A percentile compares a stretch with the other conserved stretches of the same genome.
phyloP scores from a whole-genome alignment of 1,140 invertebrate genomes.

The Mycetomoellerius zeteki region DNA sequence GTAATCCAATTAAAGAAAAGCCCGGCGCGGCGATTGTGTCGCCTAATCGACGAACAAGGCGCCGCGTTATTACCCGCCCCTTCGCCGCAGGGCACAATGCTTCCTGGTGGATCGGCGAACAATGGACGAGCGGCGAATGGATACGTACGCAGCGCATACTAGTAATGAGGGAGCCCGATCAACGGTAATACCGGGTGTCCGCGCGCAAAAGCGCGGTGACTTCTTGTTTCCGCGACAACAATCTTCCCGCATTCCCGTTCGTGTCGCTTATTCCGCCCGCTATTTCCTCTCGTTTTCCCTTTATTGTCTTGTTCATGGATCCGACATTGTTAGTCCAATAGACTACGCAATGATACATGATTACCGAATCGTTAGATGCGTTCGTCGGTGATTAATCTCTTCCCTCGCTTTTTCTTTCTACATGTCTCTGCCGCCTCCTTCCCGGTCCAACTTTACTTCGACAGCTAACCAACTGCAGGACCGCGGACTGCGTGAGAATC shows the following conservation, averaged over 20 bases:
- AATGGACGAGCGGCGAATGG: conserved; percentile 73
- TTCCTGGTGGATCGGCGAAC: conserved; percentile 74
- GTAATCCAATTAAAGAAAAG: conserved; percentile 77
- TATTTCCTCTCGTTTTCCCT: conserved; percentile 46
- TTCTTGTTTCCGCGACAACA: conserved; percentile 75
- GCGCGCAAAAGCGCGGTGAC: conserved; percentile 54
- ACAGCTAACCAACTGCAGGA: not conserved
- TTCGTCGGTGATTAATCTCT: conserved; percentile 51
- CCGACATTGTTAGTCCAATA: conserved; percentile 43
- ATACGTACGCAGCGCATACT: conserved; percentile 72
- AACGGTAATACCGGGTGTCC: conserved; percentile 75
- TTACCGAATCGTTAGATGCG: conserved; percentile 44
- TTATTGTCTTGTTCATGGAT: conserved; percentile 63
- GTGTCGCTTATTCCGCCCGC: conserved; percentile 21
- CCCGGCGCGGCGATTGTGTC: conserved; percentile 71
- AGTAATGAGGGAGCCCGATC: conserved; percentile 75
- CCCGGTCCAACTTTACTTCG: not conserved
- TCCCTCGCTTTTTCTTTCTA: not conserved
- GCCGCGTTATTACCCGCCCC: conserved; percentile 76
- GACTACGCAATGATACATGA: conserved; percentile 48
- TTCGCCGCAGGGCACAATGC: conserved; percentile 66
- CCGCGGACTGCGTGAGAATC: conserved; percentile 56
- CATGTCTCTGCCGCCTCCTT: conserved; percentile 29
- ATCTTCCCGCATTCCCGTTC: conserved; percentile 78
- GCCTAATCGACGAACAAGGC: conserved; percentile 77